These are phyloP conservation scores for Phoeniculus purpureus DNA, from an alignment of 2,797 vertebrate genomes.

Conservation along the genomic window DNA sequence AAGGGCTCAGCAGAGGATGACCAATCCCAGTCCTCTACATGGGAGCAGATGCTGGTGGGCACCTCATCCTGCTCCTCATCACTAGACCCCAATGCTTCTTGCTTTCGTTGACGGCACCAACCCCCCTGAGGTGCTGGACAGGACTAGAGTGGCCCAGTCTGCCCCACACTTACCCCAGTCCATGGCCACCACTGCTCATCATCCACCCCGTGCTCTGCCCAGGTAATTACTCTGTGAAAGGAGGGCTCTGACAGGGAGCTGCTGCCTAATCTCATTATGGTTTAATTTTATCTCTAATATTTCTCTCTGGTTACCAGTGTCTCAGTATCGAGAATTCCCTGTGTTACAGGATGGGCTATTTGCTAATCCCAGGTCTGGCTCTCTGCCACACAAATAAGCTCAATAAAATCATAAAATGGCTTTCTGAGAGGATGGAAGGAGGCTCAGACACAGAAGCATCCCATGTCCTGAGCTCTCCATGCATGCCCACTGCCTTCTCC, in stretches of 20 bases:
- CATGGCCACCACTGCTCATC: not conserved
- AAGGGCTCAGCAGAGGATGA: not conserved
- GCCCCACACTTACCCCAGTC: accelerated
- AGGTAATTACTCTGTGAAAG: conserved; percentile 1
- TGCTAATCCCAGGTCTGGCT: not conserved
- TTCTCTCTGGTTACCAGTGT: conserved; percentile 7
- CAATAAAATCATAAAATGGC: not conserved
- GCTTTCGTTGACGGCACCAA: not conserved
- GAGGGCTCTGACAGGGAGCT: not conserved
- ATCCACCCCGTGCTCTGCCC: not conserved
- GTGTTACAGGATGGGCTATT: not conserved
- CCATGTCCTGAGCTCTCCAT: not conserved
- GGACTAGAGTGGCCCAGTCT: not conserved
- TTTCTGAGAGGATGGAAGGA: not conserved
- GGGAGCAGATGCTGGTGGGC: not conserved
- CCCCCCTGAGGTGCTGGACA: not conserved
- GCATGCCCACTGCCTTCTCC: not conserved
- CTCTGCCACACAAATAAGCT: not conserved
- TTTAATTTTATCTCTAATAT: conserved; percentile 37
- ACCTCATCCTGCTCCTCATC: not conserved
- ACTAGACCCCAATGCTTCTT: not conserved
- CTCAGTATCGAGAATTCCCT: not conserved
- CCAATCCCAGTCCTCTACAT: accelerated
- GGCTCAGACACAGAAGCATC: not conserved
- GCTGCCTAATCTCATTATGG: conserved; percentile 12